A percentile compares a stretch with the other conserved stretches of the same genome.
Conservation (phyloP, 2,888 invertebrate species). For the Cerastis rubricosa region DNA sequence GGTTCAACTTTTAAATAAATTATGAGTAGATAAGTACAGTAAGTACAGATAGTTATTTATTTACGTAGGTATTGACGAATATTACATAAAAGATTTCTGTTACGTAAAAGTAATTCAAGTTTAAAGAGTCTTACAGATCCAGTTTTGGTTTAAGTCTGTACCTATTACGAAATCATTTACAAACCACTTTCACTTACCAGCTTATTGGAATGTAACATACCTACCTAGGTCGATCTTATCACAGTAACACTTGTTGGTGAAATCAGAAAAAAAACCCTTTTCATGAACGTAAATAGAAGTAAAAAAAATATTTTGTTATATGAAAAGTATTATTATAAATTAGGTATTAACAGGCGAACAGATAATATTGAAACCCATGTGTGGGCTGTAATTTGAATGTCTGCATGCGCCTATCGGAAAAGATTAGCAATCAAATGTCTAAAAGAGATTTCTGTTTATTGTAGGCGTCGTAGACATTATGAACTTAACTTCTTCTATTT, state of each 20-base stretch:
- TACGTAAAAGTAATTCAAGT: constrained; percentile 23
- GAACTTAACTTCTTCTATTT: background rate
- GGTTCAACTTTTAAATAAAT: constrained; percentile 2
- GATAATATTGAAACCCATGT: background rate
- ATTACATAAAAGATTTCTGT: constrained; percentile 13
- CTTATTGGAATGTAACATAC: constrained; percentile 44
- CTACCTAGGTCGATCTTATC: constrained; percentile 19
- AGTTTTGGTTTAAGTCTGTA: constrained; percentile 27
- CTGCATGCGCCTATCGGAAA: constrained; percentile 6
- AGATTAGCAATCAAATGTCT: constrained; percentile 17
- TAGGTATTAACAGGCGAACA: background rate
- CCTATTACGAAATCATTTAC: constrained; percentile 16
- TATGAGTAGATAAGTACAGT: background rate
- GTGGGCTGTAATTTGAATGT: background rate
- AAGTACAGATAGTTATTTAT: background rate
- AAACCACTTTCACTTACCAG: constrained; percentile 54
- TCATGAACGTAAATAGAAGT: background rate
- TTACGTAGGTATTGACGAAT: background rate
- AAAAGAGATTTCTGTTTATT: background rate
- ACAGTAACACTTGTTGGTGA: background rate
- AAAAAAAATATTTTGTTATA: no score
- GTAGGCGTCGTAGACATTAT: background rate
- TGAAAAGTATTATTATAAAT: background rate
- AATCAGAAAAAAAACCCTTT: background rate
- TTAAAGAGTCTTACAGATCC: constrained; percentile 25